Conservation (phyloP, 2,888 invertebrate genomes). For the Tinea pellionella region DNA sequence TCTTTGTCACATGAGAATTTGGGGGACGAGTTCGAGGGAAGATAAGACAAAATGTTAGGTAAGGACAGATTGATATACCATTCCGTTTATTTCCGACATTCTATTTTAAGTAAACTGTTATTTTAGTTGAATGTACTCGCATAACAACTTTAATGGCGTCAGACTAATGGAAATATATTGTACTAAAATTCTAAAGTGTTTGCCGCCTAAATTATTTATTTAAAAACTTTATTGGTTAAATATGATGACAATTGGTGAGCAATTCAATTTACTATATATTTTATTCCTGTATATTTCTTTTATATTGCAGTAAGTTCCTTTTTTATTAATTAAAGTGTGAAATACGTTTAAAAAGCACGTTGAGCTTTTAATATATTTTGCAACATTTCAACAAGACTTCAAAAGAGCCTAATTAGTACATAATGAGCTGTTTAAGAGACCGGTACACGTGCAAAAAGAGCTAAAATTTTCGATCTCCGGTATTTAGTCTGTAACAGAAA, state of each 20-base stretch:
- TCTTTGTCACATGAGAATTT: constrained; percentile 48
- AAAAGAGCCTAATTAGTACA: constrained; percentile 2
- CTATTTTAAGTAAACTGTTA: constrained; percentile 8
- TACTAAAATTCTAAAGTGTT: too few species aligned
- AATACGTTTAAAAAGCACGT: neutral
- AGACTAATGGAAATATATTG: neutral
- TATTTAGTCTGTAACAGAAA: neutral
- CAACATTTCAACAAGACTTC: neutral
- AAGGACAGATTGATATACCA: constrained; percentile 12
- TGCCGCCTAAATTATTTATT: too few species aligned
- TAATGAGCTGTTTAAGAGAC: neutral
- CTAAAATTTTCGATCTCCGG: neutral
- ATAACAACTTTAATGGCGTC: neutral
- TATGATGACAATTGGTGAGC: too few species aligned
- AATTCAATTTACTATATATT: too few species aligned
- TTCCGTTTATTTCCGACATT: constrained; percentile 6
- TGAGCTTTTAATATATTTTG: neutral
- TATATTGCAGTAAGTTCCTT: too few species aligned
- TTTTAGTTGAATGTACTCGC: constrained; percentile 4
- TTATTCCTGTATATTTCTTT: too few species aligned
- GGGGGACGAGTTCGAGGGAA: constrained; percentile 20
- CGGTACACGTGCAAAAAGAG: constrained; percentile 3
- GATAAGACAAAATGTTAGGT: constrained; percentile 12
- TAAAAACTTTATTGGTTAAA: too few species aligned
- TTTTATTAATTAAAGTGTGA: neutral